Percentiles rank a stretch among this genome's conserved stretches.
Conservation (phyloP, 92 coral and sea anemone genomes). For the Porites cylindrica region DNA sequence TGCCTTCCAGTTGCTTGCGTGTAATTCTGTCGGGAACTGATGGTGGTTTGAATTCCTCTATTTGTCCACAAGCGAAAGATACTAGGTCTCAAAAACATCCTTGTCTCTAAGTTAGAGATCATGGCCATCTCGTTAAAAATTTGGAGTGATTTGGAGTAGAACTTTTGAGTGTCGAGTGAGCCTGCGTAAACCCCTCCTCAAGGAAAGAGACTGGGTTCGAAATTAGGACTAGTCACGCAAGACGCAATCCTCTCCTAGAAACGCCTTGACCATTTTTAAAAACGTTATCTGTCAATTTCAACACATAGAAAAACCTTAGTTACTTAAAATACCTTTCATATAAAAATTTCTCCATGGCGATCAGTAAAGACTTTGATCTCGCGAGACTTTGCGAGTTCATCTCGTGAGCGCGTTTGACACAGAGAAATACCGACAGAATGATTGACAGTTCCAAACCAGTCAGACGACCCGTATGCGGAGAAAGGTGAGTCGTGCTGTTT, state of each 20-base stretch:
- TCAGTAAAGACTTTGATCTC: neutral
- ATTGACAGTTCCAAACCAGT: conserved; percentile 22
- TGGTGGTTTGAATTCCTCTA: conserved; percentile 9
- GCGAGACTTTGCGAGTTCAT: too few species aligned
- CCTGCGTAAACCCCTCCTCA: neutral
- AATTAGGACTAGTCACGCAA: too few species aligned
- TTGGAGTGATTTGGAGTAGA: neutral
- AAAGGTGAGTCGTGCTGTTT: neutral
- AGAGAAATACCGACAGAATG: neutral
- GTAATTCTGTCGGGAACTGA: conserved; percentile 5
- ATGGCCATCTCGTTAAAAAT: neutral
- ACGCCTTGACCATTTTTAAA: too few species aligned
- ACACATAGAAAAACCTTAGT: too few species aligned
- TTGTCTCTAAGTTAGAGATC: neutral
- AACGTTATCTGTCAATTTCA: too few species aligned
- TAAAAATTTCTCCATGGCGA: neutral
- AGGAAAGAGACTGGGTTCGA: neutral
- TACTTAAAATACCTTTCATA: too few species aligned
- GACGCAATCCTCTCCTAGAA: too few species aligned
- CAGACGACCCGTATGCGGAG: conserved; percentile 39
- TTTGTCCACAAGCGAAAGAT: neutral
- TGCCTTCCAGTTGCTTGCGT: conserved; percentile 47
- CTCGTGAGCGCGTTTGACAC: neutral
- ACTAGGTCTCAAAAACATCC: neutral
- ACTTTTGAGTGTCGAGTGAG: neutral